Evolutionary conservation across 2,113 vertebrate genomes (phyloP), one percentile per base, ranked within the genome.

Genomic region (Marmota flaviventris): DNA sequence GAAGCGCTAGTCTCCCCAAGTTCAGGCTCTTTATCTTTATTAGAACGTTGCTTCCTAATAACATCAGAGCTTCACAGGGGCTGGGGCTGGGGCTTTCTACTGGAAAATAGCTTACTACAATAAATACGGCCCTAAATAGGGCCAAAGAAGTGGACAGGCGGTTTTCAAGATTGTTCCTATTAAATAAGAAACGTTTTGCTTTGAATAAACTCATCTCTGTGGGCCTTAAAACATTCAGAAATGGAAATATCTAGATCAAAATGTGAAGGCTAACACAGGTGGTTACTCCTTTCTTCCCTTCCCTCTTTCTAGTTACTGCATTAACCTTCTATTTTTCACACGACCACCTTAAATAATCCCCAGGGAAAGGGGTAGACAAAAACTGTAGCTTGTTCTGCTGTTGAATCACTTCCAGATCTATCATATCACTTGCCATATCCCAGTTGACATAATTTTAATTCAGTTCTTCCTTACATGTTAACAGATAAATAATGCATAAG

Each of bases 401-500:
- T 10, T 97, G 97, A 98, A 98, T 97, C 97, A 85, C 90, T 97
- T 98, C 93, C 93, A 97, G 98, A 98, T 98, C 98, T 97, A 98
- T 98, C 98, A 91, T 98, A 98, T 98, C 98, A 96, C 97, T 98
- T 97, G 97, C 97, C 98, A 97, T 95, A 98, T 98, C 97, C 98
- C 58, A 27, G 98, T 88, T 98, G 98, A 98, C 98, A 98, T 98
- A 97, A 98, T 98, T 98, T 97, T 98, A 98, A 97, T 97, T 97
- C 75, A 34, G 95, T 91, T 97, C 97, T 97, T 97, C 97, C 97
- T 98, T 95, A 96, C 97, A 96, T 95, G 98, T 98, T 98, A 98
- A 98, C 98, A 98, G 98, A 99, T 98, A 99, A 99, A 99, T 99
- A 99, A 99, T 98, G 98, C 98, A 99, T 98, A 99, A 98, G 98